These are phyloP conservation scores for Saxicola maurus DNA, from an alignment of 2,797 vertebrate species.

Conservation along the genomic window DNA sequence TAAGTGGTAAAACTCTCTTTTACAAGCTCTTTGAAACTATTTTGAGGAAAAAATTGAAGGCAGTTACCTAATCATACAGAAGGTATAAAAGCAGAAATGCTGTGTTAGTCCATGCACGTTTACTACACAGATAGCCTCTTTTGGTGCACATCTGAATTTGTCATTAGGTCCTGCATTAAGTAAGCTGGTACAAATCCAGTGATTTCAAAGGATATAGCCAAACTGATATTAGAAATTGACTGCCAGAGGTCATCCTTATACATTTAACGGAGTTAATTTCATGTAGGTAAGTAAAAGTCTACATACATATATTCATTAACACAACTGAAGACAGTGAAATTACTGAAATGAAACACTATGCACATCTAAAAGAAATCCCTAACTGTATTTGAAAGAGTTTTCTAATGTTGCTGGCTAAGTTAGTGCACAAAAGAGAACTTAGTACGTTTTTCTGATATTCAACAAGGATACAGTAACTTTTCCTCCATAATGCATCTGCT, in stretches of 20 bases:
- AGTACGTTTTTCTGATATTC: neutral
- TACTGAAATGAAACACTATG: neutral
- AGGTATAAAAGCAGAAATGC: neutral
- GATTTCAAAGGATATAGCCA: neutral
- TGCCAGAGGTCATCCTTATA: neutral
- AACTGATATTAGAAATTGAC: neutral
- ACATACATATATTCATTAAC: neutral
- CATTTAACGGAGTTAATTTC: neutral
- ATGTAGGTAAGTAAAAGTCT: neutral
- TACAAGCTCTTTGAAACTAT: neutral
- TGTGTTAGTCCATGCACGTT: neutral
- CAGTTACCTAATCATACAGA: neutral
- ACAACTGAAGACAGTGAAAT: neutral
- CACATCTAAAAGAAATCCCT: neutral
- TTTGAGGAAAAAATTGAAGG: neutral
- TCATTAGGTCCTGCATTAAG: neutral
- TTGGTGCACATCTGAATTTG: neutral
- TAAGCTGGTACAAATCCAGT: neutral
- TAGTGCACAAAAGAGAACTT: neutral
- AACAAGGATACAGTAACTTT: neutral
- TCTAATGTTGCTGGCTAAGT: neutral
- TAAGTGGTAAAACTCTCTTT: neutral
- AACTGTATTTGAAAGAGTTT: neutral
- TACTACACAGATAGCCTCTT: neutral
- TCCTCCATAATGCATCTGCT: neutral